phyloP scores from a whole-genome alignment of 2,797 vertebrate genomes.

The Cuniculus paca region DNA sequence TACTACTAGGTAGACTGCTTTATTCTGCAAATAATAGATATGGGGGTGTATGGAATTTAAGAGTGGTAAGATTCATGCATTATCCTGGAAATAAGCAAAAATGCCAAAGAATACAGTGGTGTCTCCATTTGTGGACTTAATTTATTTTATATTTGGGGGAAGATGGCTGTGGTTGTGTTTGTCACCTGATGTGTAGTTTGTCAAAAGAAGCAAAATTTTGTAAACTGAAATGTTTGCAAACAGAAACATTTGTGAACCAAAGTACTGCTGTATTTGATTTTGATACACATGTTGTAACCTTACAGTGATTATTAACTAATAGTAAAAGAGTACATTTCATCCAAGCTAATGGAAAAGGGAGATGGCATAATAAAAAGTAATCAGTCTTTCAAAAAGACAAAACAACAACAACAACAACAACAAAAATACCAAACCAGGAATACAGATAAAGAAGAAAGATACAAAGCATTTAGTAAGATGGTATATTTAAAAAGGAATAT shows the following conservation, averaged over 20 bases:
- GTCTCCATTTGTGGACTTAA: neutral
- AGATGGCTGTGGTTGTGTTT: neutral
- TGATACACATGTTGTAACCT: neutral
- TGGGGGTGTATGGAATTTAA: neutral
- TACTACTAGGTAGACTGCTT: neutral
- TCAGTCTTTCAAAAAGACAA: neutral
- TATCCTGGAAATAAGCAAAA: neutral
- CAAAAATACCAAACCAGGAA: neutral
- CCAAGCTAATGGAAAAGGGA: neutral
- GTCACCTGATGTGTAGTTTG: neutral
- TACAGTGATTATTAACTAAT: neutral
- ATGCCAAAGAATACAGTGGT: neutral
- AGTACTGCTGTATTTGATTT: too few relatives aligned
- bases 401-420: too few relatives aligned
- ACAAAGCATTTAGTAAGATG: neutral
- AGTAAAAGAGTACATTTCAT: neutral
- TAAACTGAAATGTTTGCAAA: neutral
- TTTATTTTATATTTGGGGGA: neutral
- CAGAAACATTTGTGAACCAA: neutral
- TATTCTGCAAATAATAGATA: neutral
- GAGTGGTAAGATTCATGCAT: neutral
- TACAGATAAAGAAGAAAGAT: neutral
- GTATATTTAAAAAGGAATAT: neutral
- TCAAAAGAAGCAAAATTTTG: neutral
- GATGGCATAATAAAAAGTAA: neutral